phyloP scores from a whole-genome alignment of 2,113 vertebrate species.

The Microcebus murinus region DNA sequence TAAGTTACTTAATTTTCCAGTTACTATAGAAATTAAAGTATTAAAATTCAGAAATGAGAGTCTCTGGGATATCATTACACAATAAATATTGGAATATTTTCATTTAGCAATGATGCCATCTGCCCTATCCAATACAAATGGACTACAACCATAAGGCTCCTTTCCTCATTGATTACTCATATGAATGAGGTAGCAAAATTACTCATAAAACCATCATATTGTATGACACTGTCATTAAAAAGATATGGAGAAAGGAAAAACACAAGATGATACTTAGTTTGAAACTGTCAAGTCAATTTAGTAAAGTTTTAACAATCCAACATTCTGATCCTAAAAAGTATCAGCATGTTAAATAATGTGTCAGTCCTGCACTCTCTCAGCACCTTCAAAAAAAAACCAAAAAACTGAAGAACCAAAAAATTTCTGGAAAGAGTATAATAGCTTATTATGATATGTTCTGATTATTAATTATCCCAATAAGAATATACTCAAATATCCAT shows the following conservation, averaged over 20 bases:
- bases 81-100: slow-evolving; percentile 86
- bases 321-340: slow-evolving; percentile 50
- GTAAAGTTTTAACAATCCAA: slow-evolving; percentile 80
- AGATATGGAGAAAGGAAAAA: slow-evolving; percentile 82
- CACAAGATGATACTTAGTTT: slow-evolving; percentile 85
- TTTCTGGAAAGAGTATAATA: slow-evolving; percentile 44
- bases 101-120: slow-evolving; percentile 88
- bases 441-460: slow-evolving; percentile 22
- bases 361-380: slow-evolving; percentile 38
- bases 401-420: slow-evolving; percentile 35
- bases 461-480: slow-evolving; percentile 53
- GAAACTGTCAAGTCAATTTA: slow-evolving; percentile 83
- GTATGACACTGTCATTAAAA: slow-evolving; percentile 83
- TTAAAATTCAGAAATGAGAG: slow-evolving; percentile 79
- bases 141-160: slow-evolving; percentile 85
- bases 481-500: slow-evolving; percentile 37
- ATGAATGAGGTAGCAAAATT: slow-evolving; percentile 85
- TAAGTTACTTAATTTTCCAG: slow-evolving; percentile 14
- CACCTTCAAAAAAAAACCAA: slow-evolving; percentile 53
- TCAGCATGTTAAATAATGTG: slow-evolving; percentile 57
- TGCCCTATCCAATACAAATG: slow-evolving; percentile 86
- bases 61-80: slow-evolving; percentile 80
- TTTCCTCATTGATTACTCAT: slow-evolving; percentile 85
- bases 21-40: slow-evolving; percentile 73
- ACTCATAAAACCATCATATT: slow-evolving; percentile 82